Evolutionary conservation across 2,888 invertebrate genomes (phyloP).

Genomic region (Stenurella melanura): DNA sequence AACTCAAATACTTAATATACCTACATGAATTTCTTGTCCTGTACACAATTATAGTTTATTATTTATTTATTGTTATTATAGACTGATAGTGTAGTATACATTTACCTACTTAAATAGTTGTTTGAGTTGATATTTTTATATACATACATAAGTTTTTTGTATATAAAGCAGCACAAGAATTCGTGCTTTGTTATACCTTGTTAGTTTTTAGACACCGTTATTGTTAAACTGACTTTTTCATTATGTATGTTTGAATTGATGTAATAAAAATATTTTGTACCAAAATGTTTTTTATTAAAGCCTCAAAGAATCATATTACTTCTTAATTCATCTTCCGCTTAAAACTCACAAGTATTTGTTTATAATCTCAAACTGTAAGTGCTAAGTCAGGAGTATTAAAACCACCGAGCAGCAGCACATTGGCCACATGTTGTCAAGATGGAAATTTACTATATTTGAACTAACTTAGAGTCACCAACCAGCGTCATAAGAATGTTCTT

Average conservation of each 20-base stretch:
- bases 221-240: constrained; percentile 48
- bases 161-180: constrained; percentile 41
- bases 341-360: no score
- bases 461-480: no score
- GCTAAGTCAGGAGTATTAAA: no score
- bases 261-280: constrained; percentile 59
- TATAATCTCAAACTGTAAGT: no score
- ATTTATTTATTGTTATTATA: constrained; percentile 47
- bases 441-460: no score
- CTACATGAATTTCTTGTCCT: background rate
- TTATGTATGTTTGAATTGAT: constrained; percentile 56
- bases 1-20: background rate
- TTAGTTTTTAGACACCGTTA: constrained; percentile 39
- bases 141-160: constrained; percentile 41
- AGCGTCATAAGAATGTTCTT: no score
- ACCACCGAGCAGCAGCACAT: no score
- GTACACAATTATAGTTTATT: constrained; percentile 13
- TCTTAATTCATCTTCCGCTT: no score
- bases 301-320: no score
- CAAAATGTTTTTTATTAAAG: background rate
- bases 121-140: constrained; percentile 50
- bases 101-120: constrained; percentile 45
- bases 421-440: no score
- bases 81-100: constrained; percentile 48
- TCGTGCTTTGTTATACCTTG: constrained; percentile 52